phyloP scores from a whole-genome alignment of 2,888 invertebrate genomes.

The Agriopis aurantiaria region DNA sequence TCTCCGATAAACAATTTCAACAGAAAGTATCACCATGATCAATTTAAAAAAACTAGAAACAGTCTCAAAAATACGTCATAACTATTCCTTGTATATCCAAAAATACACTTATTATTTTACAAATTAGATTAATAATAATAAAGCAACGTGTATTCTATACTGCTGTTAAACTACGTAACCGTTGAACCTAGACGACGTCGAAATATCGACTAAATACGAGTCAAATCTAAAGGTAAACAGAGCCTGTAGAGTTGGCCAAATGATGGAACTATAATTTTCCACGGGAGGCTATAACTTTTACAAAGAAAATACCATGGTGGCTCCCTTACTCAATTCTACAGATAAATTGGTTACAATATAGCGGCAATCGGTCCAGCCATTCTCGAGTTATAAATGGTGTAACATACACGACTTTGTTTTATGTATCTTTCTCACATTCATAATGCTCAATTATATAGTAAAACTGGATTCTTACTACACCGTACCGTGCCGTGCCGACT shows the following conservation, averaged over 20 bases:
- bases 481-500: too few relatives aligned
- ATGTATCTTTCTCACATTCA: too few relatives aligned
- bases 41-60: conserved; percentile 68
- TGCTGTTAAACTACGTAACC: conserved; percentile 17
- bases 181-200: conserved; percentile 12
- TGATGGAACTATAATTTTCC: background rate
- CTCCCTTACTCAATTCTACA: too few relatives aligned
- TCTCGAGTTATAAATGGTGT: too few relatives aligned
- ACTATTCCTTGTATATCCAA: conserved; percentile 66
- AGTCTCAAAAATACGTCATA: conserved; percentile 82
- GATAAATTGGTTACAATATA: too few relatives aligned
- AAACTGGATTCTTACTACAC: too few relatives aligned
- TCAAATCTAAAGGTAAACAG: background rate
- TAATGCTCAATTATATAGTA: too few relatives aligned
- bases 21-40: conserved; percentile 68
- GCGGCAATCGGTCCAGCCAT: too few relatives aligned
- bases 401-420: too few relatives aligned
- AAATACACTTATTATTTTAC: conserved; percentile 79
- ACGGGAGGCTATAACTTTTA: background rate
- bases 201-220: background rate
- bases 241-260: background rate
- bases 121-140: conserved; percentile 52
- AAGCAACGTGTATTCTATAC: conserved; percentile 25
- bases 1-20: conserved; percentile 69
- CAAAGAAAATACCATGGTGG: too few relatives aligned